Percentiles rank a stretch among this genome's conserved stretches.
Evolutionary conservation across 2,113 vertebrate genomes (phyloP).

Genomic region (Pterocles orientalis): DNA sequence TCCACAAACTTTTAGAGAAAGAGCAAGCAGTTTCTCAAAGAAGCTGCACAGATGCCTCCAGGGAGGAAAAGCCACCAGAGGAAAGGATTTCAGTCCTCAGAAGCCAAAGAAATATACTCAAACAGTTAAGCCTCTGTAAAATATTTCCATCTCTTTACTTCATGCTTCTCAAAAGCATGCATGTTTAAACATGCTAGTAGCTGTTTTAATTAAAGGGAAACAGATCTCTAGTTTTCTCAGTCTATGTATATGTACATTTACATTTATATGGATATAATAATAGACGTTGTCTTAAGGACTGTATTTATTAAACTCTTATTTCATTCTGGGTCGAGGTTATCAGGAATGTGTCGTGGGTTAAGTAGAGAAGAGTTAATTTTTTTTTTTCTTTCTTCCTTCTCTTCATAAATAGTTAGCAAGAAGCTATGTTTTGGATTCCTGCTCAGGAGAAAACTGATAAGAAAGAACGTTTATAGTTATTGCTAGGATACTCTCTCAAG

Average conservation of each 20-base stretch:
- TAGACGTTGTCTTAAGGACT: neutral
- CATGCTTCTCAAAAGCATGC: neutral
- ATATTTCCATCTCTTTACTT: neutral
- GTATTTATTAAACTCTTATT: neutral
- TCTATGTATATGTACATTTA: neutral
- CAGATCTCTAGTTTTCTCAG: neutral
- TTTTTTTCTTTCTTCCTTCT: too few species aligned
- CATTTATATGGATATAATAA: neutral
- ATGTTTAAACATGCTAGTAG: neutral
- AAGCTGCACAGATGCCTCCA: neutral
- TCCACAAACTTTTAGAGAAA: neutral
- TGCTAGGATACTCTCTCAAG: too few species aligned
- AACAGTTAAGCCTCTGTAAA: neutral
- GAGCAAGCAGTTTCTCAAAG: neutral
- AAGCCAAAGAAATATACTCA: neutral
- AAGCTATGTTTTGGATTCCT: too few species aligned
- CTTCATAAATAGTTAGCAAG: too few species aligned
- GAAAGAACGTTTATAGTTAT: too few species aligned
- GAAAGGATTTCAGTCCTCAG: neutral
- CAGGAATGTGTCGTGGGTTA: too few species aligned
- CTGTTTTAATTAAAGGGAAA: neutral
- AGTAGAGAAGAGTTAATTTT: too few species aligned
- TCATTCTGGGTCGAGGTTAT: neutral
- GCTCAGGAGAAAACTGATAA: too few species aligned
- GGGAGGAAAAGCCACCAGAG: neutral